phyloP scores from a whole-genome alignment of 2,113 vertebrate genomes.

The Centropristis striata region DNA sequence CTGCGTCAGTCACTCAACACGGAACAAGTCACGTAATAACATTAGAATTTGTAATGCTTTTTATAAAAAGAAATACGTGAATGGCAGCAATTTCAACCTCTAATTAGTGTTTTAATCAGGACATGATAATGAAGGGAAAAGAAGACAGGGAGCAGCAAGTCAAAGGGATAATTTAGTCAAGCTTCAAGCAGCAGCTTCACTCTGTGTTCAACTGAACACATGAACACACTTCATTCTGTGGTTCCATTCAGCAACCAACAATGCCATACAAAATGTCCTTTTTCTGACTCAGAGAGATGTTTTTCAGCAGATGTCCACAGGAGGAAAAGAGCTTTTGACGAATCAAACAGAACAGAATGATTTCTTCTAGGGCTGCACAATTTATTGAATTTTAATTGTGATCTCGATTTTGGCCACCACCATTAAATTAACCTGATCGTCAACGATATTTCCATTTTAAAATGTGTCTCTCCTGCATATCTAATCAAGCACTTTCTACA shows the following conservation, averaged over 20 bases:
- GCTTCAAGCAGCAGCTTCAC: conserved; percentile 16
- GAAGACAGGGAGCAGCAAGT: conserved; percentile 21
- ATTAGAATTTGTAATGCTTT: conserved; percentile 37
- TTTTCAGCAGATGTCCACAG: background rate
- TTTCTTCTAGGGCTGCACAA: too few relatives aligned
- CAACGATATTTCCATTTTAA: too few relatives aligned
- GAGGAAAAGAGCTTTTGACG: background rate
- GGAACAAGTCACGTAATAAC: conserved; percentile 15
- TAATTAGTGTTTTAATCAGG: conserved; percentile 60
- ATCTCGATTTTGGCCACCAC: too few relatives aligned
- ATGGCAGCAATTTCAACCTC: conserved; percentile 43
- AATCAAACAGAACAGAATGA: background rate
- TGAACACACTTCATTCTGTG: conserved; percentile 2
- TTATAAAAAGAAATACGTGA: conserved; percentile 14
- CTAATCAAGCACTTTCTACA: too few relatives aligned
- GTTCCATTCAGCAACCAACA: background rate
- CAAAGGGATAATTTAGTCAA: conserved; percentile 39
- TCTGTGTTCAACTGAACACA: conserved; percentile 16
- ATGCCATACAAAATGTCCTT: background rate
- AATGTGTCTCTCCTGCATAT: too few relatives aligned
- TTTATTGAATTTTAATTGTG: too few relatives aligned
- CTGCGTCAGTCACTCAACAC: conserved; percentile 8
- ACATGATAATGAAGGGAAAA: conserved; percentile 46
- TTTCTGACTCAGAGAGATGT: background rate
- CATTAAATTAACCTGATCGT: too few relatives aligned